Conservation (phyloP, 2,797 vertebrate species). For the Gambelia wislizenii region DNA sequence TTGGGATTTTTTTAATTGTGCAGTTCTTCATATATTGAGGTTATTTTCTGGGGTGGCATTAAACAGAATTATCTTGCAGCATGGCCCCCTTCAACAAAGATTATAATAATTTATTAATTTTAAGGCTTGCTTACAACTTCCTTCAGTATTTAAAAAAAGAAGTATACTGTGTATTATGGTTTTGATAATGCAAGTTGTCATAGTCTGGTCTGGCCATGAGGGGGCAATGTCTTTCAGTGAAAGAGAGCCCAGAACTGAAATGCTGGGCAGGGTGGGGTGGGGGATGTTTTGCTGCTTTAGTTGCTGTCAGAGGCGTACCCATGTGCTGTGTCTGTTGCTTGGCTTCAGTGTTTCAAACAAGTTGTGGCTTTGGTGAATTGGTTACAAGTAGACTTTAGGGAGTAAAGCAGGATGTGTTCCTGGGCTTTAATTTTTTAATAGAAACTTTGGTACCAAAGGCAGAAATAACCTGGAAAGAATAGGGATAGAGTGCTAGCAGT, state of each 20-base stretch:
- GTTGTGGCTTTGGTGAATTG: not conserved
- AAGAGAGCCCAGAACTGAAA: too few species aligned
- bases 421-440: too few species aligned
- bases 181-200: not conserved
- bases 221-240: not conserved
- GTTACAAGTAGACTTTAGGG: not conserved
- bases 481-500: too few species aligned
- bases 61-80: not conserved
- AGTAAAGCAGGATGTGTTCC: too few species aligned
- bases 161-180: not conserved
- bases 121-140: not conserved
- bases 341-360: not conserved
- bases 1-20: not conserved
- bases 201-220: not conserved
- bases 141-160: not conserved
- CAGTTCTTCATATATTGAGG: not conserved
- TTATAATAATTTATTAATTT: not conserved
- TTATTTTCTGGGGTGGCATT: not conserved
- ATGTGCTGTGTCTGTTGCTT: not conserved
- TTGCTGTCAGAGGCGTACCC: too few species aligned
- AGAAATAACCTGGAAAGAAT: too few species aligned
- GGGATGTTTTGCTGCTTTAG: not conserved
- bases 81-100: not conserved
- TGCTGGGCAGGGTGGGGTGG: too few species aligned
- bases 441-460: too few species aligned